A percentile compares a stretch with the other conserved stretches of the same genome.
Evolutionary conservation across 2,113 vertebrate genomes (phyloP).

Genomic region (Eidolon helvum): DNA sequence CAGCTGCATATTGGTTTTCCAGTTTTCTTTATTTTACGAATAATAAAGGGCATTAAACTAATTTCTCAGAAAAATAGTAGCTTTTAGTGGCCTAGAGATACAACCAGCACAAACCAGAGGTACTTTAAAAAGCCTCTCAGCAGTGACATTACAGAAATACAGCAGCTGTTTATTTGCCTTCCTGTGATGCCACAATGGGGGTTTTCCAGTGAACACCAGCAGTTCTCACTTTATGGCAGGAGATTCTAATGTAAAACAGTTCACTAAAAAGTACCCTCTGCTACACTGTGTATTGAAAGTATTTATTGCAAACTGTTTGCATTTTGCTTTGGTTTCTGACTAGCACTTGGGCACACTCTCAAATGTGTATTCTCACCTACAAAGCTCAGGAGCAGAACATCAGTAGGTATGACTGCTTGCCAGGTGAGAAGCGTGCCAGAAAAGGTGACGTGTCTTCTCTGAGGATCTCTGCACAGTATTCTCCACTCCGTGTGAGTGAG

Average conservation of each 20-base stretch:
- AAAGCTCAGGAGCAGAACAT: background rate
- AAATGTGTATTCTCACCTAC: background rate
- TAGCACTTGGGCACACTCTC: background rate
- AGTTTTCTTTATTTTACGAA: conserved; percentile 40
- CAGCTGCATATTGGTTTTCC: background rate
- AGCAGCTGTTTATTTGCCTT: background rate
- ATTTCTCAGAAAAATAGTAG: background rate
- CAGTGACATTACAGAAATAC: background rate
- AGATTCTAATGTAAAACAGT: background rate
- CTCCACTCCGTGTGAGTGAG: background rate
- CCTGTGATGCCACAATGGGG: no score
- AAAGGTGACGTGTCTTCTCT: background rate
- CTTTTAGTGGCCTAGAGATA: background rate
- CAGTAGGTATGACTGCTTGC: background rate
- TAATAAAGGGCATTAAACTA: background rate
- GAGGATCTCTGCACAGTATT: background rate
- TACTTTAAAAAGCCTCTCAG: background rate
- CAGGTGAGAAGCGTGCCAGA: background rate
- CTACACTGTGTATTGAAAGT: background rate
- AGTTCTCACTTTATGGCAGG: background rate
- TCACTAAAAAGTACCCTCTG: background rate
- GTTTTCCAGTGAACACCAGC: background rate
- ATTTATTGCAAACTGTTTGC: background rate
- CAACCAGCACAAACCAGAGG: background rate
- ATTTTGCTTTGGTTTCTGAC: background rate